These are phyloP conservation scores for Drosophila lacteicornis DNA, from an alignment of 1,140 invertebrate genomes.

Conservation along the genomic window DNA sequence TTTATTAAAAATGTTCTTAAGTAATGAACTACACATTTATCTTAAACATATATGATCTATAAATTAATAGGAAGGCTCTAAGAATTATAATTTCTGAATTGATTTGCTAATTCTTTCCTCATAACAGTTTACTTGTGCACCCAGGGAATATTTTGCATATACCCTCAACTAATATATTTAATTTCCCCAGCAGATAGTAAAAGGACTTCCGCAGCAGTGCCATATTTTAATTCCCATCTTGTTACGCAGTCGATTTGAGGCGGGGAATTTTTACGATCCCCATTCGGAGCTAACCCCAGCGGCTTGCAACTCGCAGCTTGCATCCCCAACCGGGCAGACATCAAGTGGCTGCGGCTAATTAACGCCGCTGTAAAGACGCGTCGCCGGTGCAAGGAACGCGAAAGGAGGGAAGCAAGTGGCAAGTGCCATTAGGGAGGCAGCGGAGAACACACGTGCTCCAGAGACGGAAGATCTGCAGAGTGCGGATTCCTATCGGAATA, in stretches of 20 bases:
- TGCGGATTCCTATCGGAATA: slow-evolving; percentile 53
- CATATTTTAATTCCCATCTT: slow-evolving; percentile 36
- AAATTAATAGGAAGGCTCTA: no score
- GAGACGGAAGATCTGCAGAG: slow-evolving; percentile 2
- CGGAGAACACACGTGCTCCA: slow-evolving; percentile 44
- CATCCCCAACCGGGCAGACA: slow-evolving; percentile 37
- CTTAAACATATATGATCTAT: no score
- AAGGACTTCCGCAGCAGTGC: slow-evolving; percentile 8
- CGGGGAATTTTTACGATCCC: slow-evolving; percentile 40
- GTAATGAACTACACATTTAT: no score
- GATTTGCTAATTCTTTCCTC: no score
- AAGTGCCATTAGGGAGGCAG: slow-evolving; percentile 24
- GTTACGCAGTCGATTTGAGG: slow-evolving; percentile 57
- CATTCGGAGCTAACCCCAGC: neutral
- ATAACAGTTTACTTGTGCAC: no score
- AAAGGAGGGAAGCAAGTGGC: slow-evolving; percentile 6
- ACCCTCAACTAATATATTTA: neutral
- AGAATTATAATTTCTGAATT: no score
- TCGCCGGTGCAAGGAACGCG: neutral
- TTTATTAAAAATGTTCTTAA: no score
- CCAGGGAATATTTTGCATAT: neutral
- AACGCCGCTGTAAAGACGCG: slow-evolving; percentile 64
- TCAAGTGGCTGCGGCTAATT: slow-evolving; percentile 81
- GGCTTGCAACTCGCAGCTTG: slow-evolving; percentile 14
- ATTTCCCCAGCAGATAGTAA: neutral